Evolutionary conservation across 2,113 vertebrate species (phyloP), one percentile per base, ranked within the genome.

Genomic region (Mellivora capensis): DNA sequence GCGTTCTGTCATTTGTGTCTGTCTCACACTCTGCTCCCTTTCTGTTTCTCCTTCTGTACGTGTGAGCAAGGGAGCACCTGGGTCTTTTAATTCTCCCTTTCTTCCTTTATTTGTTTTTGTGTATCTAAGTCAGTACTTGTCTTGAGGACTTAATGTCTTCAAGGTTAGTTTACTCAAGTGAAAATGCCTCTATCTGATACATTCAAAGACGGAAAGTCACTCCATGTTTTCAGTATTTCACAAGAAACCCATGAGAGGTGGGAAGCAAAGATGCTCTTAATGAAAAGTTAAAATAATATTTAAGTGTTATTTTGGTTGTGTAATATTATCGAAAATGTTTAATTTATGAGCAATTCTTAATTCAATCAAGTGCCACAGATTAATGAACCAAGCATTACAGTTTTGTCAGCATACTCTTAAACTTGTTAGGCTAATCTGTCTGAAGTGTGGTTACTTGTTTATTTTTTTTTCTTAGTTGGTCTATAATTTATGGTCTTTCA

Each of bases 311-410:
- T 98, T 98, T 98, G 95, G 94, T 98, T 99, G 97, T 95, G 85
- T 97, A 10, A 98, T 96, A 98, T 98, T 98, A 99, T 99, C 99
- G 98, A 99, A 98, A 98, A 98, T 98, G 96, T 97, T 98, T 98
- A 99, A 99, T 99, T 99, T 99, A 99, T 99, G 99, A 99, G 99
- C 99, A 99, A 99, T 99, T 99, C 98, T 99, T 99, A 99, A 99
- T 99, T 99, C 98, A 99, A 98, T 99, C 99, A 99, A 99, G 98
- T 99, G 99, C 99, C 98, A 99, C 98, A 99, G 99, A 98, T 99
- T 99, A 99, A 99, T 99, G 99, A 98, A 98, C 97, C 97, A 98
- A 99, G 97, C 98, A 98, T 99, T 99, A 98, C 98, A 98, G 98
- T 99, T 98, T 99, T 98, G 99, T 99, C 99, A 99, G 99, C 98